A percentile compares a stretch with the other conserved stretches of the same genome.
Evolutionary conservation across 2,888 invertebrate genomes (phyloP).

Genomic region (Drosophila nr. perissopoda): DNA sequence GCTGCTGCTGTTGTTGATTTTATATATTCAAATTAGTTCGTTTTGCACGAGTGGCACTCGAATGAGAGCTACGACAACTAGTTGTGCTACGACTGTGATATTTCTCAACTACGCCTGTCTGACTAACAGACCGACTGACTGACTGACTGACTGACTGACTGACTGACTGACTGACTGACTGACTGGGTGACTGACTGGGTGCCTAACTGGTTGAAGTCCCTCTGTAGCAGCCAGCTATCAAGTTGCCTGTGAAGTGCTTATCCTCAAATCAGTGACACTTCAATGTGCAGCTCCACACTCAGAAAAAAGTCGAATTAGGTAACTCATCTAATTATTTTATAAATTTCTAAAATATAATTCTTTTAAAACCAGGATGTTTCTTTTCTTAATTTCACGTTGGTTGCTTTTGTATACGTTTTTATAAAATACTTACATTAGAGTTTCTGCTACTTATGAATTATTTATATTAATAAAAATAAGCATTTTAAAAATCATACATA

Average conservation of each 20-base stretch:
- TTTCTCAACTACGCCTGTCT: constrained; percentile 66
- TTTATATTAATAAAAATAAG: too few relatives aligned
- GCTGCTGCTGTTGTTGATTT: constrained; percentile 65
- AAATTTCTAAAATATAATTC: not conserved
- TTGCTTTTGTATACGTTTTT: not conserved
- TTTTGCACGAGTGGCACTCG: constrained; percentile 80
- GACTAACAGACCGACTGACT: constrained; percentile 28
- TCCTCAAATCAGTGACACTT: constrained; percentile 82
- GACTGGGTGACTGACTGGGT: constrained; percentile 37
- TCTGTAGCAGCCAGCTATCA: constrained; percentile 66
- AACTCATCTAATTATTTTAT: not conserved
- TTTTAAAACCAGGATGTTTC: fast-evolving
- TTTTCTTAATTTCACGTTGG: not conserved
- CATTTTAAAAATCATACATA: not conserved
- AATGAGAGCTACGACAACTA: constrained; percentile 66
- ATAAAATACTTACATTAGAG: too few relatives aligned
- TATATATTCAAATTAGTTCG: constrained; percentile 81
- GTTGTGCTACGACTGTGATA: constrained; percentile 52
- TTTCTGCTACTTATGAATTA: too few relatives aligned
- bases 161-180: constrained; percentile 29
- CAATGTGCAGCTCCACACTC: constrained; percentile 72
- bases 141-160: constrained; percentile 28
- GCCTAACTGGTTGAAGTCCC: constrained; percentile 33
- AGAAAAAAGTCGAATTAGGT: not conserved
- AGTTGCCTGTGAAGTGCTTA: constrained; percentile 81